Percentiles rank a stretch among this genome's conserved stretches.
Evolutionary conservation across 53 echinoderm and acorn worm genomes (phyloP).

Genomic region (Crossaster papposus): DNA sequence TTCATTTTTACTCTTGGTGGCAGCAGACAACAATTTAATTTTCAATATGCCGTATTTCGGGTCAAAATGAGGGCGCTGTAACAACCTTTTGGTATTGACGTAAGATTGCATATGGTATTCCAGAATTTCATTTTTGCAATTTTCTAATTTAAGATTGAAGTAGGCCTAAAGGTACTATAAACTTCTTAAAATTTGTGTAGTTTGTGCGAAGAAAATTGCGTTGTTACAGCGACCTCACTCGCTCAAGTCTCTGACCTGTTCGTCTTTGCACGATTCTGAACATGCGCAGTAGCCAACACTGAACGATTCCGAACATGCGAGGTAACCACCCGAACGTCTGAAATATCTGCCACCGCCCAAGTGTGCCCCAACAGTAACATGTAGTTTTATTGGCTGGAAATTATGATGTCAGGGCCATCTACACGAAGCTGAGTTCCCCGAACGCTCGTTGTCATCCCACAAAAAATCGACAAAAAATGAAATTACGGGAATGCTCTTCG

Average conservation of each 20-base stretch:
- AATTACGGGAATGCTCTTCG: constrained; percentile 61
- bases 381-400: neutral
- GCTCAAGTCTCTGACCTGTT: neutral
- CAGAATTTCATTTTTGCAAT: no score
- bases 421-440: constrained; percentile 30
- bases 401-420: neutral
- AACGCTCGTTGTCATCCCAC: constrained; percentile 8
- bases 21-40: no score
- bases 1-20: neutral
- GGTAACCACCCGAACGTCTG: neutral
- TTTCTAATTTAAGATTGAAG: no score
- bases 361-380: no score
- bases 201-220: no score
- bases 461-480: constrained; percentile 32
- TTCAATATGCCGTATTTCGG: no score
- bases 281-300: neutral
- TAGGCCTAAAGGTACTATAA: no score
- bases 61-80: no score
- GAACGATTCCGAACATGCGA: neutral
- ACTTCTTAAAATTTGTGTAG: no score
- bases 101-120: no score
- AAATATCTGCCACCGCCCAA: neutral
- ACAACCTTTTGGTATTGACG: no score
- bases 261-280: neutral
- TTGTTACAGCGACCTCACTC: no score